These are phyloP conservation scores for Oryzaephilus surinamensis DNA, from an alignment of 1,140 invertebrate species.

Conservation along the genomic window DNA sequence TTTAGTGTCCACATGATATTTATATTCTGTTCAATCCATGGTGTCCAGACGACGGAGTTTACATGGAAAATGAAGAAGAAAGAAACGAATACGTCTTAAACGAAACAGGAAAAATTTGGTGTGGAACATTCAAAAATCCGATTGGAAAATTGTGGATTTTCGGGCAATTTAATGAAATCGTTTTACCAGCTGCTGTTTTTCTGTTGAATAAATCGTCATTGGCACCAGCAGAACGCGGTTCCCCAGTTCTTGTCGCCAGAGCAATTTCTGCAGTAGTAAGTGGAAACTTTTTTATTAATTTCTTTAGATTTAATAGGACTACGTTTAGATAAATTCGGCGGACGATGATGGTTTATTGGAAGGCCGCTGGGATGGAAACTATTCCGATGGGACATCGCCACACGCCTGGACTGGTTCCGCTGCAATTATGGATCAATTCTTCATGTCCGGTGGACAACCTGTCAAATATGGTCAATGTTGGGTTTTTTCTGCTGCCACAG, in stretches of 20 bases:
- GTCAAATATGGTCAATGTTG: slow-evolving; percentile 77
- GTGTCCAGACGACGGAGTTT: slow-evolving; percentile 58
- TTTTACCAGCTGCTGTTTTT: slow-evolving; percentile 52
- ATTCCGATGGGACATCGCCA: slow-evolving; percentile 53
- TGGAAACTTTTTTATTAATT: slow-evolving; percentile 10
- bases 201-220: slow-evolving; percentile 50
- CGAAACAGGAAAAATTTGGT: slow-evolving; percentile 68
- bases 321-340: slow-evolving; percentile 43
- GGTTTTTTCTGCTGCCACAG: slow-evolving; percentile 65
- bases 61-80: slow-evolving; percentile 51
- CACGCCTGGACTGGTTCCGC: slow-evolving; percentile 59
- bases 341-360: slow-evolving; percentile 59
- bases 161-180: slow-evolving; percentile 61
- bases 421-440: slow-evolving; percentile 57
- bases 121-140: slow-evolving; percentile 53
- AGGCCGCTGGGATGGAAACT: slow-evolving; percentile 63
- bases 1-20: slow-evolving; percentile 36
- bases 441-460: slow-evolving; percentile 47
- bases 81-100: slow-evolving; percentile 62
- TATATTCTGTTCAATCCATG: slow-evolving; percentile 77
- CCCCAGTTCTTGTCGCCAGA: slow-evolving; percentile 55
- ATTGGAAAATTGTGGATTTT: slow-evolving; percentile 62
- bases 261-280: slow-evolving; percentile 60
- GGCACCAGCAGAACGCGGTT: slow-evolving; percentile 51
- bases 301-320: slow-evolving; percentile 1